Evolutionary conservation across 2,888 invertebrate genomes (phyloP).

Genomic region (Tanytarsus gracilentus): DNA sequence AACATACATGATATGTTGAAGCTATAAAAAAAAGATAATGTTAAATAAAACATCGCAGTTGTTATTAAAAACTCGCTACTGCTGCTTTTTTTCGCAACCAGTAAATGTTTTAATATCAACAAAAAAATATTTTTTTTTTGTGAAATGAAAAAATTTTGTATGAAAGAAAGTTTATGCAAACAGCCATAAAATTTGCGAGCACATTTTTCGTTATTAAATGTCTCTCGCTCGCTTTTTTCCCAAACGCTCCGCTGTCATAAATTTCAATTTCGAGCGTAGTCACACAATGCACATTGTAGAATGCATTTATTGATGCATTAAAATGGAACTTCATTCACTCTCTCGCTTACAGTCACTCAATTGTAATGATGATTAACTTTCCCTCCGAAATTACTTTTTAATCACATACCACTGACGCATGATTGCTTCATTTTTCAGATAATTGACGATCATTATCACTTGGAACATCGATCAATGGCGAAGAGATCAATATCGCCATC

Average conservation of each 20-base stretch:
- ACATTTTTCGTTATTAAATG: constrained; percentile 1
- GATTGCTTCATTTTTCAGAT: constrained; percentile 78
- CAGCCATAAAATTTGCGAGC: constrained; percentile 16
- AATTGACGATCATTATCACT: constrained; percentile 76
- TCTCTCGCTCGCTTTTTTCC: not conserved
- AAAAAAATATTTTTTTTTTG: too few species aligned
- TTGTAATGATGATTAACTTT: constrained; percentile 19
- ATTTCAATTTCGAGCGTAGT: constrained; percentile 2
- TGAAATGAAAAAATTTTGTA: not conserved
- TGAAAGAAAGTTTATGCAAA: constrained; percentile 18
- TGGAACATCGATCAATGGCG: constrained; percentile 68
- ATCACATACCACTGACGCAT: too few species aligned
- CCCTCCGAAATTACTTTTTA: constrained; percentile 31
- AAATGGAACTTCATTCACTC: constrained; percentile 1
- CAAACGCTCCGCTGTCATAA: not conserved
- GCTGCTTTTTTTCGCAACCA: too few species aligned
- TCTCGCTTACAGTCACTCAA: not conserved
- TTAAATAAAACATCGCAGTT: too few species aligned
- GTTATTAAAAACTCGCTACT: too few species aligned
- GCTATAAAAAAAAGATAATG: too few species aligned
- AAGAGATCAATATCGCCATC: constrained; percentile 68
- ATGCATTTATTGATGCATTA: constrained; percentile 6
- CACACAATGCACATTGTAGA: not conserved
- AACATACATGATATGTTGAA: too few species aligned
- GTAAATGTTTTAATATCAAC: too few species aligned